Base-by-base conservation (phyloP, 2,113 vertebrate species). In the Oplegnathus fasciatus region DNA sequence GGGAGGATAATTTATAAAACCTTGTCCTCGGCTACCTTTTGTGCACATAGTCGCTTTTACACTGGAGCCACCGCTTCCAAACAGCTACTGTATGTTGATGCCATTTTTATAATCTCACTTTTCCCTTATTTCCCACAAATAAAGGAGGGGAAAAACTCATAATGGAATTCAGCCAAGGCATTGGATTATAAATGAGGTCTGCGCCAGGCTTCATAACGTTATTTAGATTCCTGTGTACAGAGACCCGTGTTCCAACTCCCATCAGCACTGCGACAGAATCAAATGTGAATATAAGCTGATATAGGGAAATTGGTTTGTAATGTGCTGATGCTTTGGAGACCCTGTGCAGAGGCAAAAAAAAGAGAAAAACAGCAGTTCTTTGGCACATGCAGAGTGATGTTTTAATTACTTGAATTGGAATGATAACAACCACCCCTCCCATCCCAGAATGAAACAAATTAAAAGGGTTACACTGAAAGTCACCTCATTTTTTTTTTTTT, bases 131-230 rank as follows among this genome's bases (percentile, higher is more conserved):
- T 97, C 96, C 95, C 95, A 94, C 96, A 95, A 97, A 97, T 97
- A 97, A 97, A 93, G 86, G 84, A 70, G 60, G 68, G 70, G 74
- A 67, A 92, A 95, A 96, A 96, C 94, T 96, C 96, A 95, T 98
- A 99, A 98, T 98, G 96, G 94, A 97, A 98, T 98, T 97, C 97
- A 97, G 96, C 96, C 91, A 94, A 96, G 96, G 96, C 96, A 96
- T 97, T 97, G 97, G 97, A 96, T 97, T 99, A 98, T 98, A 98
- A 99, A 99, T 99, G 96, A 99, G 97, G 97, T 98, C 96, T 98
- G 97, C 95, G 97, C 96, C 96, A 95, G 96, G 96, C 96, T 72
- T 97, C 96, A 95, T 97, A 97, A 97, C 96, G 96, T 98, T 98
- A 97, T 98, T 99, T 98, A 98, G 97, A 97, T 97, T 98, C 96